Evolutionary conservation across 1,140 invertebrate genomes (phyloP), one percentile per base, ranked within the genome.

Genomic region (Sipha flava): DNA sequence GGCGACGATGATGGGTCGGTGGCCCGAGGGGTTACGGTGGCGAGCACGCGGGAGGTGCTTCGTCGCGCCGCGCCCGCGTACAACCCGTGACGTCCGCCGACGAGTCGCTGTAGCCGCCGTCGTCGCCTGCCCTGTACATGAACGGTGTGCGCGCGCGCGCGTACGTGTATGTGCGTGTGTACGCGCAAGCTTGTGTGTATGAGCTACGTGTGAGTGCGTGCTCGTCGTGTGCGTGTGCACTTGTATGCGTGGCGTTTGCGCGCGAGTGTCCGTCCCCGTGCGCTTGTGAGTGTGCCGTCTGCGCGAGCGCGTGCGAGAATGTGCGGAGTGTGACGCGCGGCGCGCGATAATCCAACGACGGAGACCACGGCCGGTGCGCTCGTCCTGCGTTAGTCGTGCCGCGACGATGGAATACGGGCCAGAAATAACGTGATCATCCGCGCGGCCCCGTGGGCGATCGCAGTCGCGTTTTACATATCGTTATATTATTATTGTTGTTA

Each of bases 321-420:
- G 72, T 75, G 34, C 49, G 72, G 72, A 75, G 72, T 75, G 52
- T 75, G 72, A 57, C 72, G 72, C 72, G 72, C 72, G 72, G 72
- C 72, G 72, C 72, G 72, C 72, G 47, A 57, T 75, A 75, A 75
- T 75, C 72, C 72, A 57, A 75, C 72, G 72, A 57, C 72, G 49
- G 72, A 54, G 52, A 54, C 72, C 72, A 54, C 72, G 72, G 16
- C n/a, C 49, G 72, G 72, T 75, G 72, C 72, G 34, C 49, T 75
- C 47, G 72, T 75, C 49, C 47, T 75, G 72, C 43, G 72, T 75
- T 75, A 54, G 49, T 54, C 72, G 72, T 75, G 72, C 72, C 72
- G 72, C 72, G 49, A 75, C 49, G 72, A 75, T 75, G 72, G 72
- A 75, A 75, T 75, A 75, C 72, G 72, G 72, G 49, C 72, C 72